Percentiles rank a stretch among this genome's conserved stretches.
Conservation (phyloP, 1,140 invertebrate genomes). For the Olivierus martensii region DNA sequence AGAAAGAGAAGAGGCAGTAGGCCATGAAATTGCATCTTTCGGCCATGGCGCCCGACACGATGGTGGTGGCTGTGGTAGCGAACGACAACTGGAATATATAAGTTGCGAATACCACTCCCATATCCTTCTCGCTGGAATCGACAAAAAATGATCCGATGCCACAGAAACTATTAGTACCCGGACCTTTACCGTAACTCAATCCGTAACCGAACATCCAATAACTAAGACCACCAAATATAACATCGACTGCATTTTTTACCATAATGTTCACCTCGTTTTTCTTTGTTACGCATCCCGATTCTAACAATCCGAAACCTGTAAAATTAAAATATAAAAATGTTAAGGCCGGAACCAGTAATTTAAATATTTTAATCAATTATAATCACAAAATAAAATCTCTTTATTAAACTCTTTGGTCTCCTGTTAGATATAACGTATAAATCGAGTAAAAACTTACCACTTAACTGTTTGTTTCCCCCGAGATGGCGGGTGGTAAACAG, state of each 20-base stretch:
- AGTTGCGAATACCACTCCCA: conserved; percentile 19
- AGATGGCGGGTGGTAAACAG: no score
- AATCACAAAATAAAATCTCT: no score
- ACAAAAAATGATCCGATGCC: conserved; percentile 39
- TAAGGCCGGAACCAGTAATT: no score
- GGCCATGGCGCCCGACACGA: conserved; percentile 69
- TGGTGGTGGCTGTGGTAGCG: conserved; percentile 80
- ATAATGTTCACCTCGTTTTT: conserved; percentile 96
- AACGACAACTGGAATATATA: conserved; percentile 54
- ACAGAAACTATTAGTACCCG: conserved; percentile 52
- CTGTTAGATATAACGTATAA: no score
- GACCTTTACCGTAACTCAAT: conserved; percentile 60
- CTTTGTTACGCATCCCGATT: conserved; percentile 78
- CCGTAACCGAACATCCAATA: conserved; percentile 93
- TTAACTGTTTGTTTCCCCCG: no score
- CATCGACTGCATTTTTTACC: conserved; percentile 90
- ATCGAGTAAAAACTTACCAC: no score
- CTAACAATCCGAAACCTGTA: conserved; percentile 71
- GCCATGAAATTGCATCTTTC: conserved; percentile 78
- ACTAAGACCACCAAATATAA: conserved; percentile 77
- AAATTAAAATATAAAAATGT: not conserved
- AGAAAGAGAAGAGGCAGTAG: conserved; percentile 74
- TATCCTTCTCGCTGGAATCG: conserved; percentile 28
- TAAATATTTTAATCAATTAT: no score
- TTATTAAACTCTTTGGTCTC: no score